Evolutionary conservation across 2,797 vertebrate species (phyloP).

Genomic region (Bryconaethiops microstoma): DNA sequence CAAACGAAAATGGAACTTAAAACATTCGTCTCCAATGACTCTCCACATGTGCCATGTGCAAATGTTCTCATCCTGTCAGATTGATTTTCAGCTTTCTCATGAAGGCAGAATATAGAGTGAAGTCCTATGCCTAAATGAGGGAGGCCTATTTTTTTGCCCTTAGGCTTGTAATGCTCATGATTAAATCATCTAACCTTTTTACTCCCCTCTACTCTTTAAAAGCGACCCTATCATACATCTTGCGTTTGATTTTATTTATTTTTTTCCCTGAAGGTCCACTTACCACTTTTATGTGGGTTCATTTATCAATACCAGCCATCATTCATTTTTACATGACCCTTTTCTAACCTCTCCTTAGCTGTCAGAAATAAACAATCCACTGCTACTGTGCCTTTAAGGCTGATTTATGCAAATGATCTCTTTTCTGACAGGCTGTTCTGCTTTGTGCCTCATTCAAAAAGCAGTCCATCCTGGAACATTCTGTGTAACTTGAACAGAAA

Average conservation of each 20-base stretch:
- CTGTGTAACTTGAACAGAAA: background rate
- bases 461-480: background rate
- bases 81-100: conserved; percentile 36
- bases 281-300: background rate
- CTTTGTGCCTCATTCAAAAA: background rate
- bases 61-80: conserved; percentile 49
- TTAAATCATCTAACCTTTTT: background rate
- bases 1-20: conserved; percentile 57
- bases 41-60: conserved; percentile 42
- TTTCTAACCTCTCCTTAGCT: too few species aligned
- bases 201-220: background rate
- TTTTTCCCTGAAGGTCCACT: background rate
- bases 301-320: background rate
- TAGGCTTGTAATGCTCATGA: background rate
- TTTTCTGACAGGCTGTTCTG: too few species aligned
- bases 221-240: background rate
- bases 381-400: too few species aligned
- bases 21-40: conserved; percentile 35
- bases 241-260: background rate
- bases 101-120: conserved; percentile 30
- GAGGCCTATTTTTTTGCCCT: background rate
- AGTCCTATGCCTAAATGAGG: background rate
- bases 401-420: background rate
- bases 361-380: too few species aligned
- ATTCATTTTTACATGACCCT: background rate